Conservation (phyloP, 1,140 invertebrate species). For the Nephila pilipes region DNA sequence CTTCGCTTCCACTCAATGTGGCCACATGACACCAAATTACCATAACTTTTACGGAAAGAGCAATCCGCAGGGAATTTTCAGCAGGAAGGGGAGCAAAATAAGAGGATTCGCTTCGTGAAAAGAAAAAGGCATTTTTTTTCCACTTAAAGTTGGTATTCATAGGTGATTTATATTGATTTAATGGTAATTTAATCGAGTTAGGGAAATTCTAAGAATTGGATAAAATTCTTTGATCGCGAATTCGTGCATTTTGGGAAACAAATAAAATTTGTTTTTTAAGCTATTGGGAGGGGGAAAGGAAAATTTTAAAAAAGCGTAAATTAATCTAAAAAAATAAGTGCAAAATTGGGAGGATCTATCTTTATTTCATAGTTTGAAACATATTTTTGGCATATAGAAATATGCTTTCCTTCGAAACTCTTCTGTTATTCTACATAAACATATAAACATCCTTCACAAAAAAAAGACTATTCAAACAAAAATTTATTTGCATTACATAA, state of each 20-base stretch:
- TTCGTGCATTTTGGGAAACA: background rate
- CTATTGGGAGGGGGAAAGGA: too few relatives aligned
- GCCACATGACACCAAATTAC: slow-evolving; percentile 73
- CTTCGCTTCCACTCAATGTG: slow-evolving; percentile 16
- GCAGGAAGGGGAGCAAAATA: background rate
- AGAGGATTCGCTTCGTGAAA: background rate
- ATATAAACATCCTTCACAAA: too few relatives aligned
- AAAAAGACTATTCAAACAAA: too few relatives aligned
- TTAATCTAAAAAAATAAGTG: too few relatives aligned
- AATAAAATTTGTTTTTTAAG: background rate
- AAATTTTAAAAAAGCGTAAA: too few relatives aligned
- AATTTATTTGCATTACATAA: too few relatives aligned
- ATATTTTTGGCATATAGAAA: too few relatives aligned
- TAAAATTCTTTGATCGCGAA: background rate
- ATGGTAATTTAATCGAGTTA: background rate
- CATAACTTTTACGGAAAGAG: slow-evolving; percentile 57
- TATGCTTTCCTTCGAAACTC: too few relatives aligned
- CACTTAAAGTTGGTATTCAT: background rate
- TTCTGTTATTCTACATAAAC: too few relatives aligned
- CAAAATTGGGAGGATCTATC: too few relatives aligned
- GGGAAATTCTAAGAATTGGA: background rate
- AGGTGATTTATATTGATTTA: slow-evolving; percentile 5
- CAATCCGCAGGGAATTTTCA: slow-evolving; percentile 6
- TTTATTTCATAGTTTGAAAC: too few relatives aligned
- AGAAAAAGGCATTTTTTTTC: background rate